Conservation (phyloP, 2,797 vertebrate species). For the Phrynocephalus vlangalii region DNA sequence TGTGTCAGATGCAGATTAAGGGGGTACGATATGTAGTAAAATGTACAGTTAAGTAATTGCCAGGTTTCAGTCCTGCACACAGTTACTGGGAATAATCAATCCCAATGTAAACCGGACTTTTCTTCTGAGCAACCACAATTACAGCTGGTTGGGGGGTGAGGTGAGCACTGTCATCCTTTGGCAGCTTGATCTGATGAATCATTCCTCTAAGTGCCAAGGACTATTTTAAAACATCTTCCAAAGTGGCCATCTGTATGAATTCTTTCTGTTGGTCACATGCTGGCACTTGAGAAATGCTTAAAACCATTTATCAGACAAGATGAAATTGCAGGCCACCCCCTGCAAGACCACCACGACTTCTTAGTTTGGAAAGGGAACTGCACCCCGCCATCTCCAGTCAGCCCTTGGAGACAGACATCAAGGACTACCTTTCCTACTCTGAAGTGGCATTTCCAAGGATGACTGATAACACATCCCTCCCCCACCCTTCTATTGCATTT, state of each 20-base stretch:
- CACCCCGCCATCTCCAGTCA: neutral
- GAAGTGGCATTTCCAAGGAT: neutral
- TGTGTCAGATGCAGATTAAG: no score
- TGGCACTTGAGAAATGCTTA: neutral
- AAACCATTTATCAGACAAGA: neutral
- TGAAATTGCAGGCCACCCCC: neutral
- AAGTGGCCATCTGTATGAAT: neutral
- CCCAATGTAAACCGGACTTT: neutral
- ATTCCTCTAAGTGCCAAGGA: neutral
- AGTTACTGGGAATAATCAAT: neutral
- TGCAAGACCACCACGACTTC: neutral
- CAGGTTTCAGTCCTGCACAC: neutral
- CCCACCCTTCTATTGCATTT: neutral
- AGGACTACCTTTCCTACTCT: neutral
- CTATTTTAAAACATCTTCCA: neutral
- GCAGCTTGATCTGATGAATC: neutral
- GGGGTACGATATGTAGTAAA: neutral
- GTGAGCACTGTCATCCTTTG: neutral
- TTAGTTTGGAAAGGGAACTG: neutral
- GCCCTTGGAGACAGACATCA: neutral
- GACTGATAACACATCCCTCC: neutral
- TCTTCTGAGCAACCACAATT: neutral
- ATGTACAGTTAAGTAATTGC: neutral
- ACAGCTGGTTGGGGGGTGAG: neutral
- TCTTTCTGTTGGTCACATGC: no score